Evolutionary conservation across 2,888 invertebrate genomes (phyloP).

Genomic region (Vesta saturnalis): DNA sequence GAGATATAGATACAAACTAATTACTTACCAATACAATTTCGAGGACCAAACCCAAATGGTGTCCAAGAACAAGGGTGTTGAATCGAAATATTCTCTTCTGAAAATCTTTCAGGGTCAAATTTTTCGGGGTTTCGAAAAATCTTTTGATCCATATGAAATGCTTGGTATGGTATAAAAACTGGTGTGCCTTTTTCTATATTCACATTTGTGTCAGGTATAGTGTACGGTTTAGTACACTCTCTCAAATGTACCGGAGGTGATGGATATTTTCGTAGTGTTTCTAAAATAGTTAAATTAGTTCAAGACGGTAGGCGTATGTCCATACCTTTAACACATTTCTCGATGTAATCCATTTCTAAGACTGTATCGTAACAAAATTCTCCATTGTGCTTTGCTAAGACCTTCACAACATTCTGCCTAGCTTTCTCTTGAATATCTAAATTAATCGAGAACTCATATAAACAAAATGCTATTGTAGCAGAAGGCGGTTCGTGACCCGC

Average conservation of each 20-base stretch:
- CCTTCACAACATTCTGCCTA: constrained; percentile 58
- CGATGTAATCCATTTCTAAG: constrained; percentile 63
- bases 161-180: not conserved
- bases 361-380: constrained; percentile 62
- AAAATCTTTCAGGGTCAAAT: not conserved
- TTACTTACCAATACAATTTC: not conserved
- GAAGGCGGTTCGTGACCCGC: constrained; percentile 59
- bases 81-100: not conserved
- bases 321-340: constrained; percentile 60
- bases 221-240: not conserved
- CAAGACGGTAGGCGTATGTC: not conserved
- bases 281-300: not conserved
- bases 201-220: not conserved
- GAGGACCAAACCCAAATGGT: not conserved
- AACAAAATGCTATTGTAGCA: constrained; percentile 59
- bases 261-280: not conserved
- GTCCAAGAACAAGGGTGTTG: not conserved
- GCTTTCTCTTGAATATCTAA: constrained; percentile 60
- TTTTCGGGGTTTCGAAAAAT: not conserved
- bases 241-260: not conserved
- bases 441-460: constrained; percentile 65
- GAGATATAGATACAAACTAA: not conserved
- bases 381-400: constrained; percentile 56
- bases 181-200: not conserved
- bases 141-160: not conserved